phyloP scores from a whole-genome alignment of 2,888 invertebrate species.

The Sinopyrophorus schimmeli region DNA sequence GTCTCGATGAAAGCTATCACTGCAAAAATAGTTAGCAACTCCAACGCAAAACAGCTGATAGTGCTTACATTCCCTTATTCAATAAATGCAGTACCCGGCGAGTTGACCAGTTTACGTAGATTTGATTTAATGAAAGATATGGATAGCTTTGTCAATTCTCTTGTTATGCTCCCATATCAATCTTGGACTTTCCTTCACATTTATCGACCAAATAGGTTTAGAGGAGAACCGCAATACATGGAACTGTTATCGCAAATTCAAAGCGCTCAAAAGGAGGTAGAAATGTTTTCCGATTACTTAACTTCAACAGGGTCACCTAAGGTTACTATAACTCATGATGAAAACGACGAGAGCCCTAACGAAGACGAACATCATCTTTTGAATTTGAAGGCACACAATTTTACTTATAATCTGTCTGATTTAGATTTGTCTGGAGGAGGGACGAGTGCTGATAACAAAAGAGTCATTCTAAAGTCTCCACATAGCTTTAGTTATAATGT shows the following conservation, averaged over 20 bases:
- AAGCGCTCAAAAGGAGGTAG: constrained; percentile 15
- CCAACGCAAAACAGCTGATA: constrained; percentile 17
- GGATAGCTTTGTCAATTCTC: constrained; percentile 17
- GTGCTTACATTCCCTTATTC: constrained; percentile 24
- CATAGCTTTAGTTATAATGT: constrained; percentile 2
- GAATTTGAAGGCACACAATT: background rate
- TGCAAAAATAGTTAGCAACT: constrained; percentile 6
- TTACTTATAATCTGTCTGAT: background rate
- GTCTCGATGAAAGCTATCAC: constrained; percentile 15
- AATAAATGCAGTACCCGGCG: constrained; percentile 8
- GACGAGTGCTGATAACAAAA: background rate
- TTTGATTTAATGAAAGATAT: constrained; percentile 23
- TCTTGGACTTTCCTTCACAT: constrained; percentile 19
- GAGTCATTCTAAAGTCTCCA: background rate
- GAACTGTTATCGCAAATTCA: constrained; percentile 12
- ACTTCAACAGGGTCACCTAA: background rate
- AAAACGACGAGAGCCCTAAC: background rate
- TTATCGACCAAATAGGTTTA: constrained; percentile 15
- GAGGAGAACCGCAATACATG: constrained; percentile 14
- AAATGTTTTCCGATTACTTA: constrained; percentile 1
- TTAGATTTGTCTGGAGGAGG: background rate
- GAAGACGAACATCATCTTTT: constrained; percentile 12
- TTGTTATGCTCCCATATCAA: constrained; percentile 14
- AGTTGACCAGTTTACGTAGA: constrained; percentile 5
- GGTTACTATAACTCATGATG: constrained; percentile 9